These are phyloP conservation scores for Cuculus canorus DNA, from an alignment of 2,797 vertebrate species.

Conservation along the genomic window DNA sequence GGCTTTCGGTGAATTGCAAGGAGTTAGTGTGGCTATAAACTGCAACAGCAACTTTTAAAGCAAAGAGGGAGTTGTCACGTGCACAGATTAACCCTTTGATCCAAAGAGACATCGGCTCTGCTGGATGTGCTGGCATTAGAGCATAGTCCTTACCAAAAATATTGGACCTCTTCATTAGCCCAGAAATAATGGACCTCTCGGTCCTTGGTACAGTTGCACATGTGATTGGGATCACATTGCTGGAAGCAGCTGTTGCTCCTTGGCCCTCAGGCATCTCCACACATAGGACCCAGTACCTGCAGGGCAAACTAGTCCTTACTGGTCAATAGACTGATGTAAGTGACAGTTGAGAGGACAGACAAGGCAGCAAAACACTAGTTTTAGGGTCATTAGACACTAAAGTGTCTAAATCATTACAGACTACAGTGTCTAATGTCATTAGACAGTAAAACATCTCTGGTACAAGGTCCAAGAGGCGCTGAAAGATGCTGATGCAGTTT, in stretches of 20 bases:
- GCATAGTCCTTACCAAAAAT: background rate
- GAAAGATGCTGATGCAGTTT: background rate
- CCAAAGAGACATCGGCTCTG: background rate
- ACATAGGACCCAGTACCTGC: background rate
- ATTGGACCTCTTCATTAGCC: background rate
- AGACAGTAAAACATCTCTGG: background rate
- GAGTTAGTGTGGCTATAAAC: background rate
- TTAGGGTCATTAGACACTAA: too few relatives aligned
- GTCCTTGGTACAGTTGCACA: fast-evolving
- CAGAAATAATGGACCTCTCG: background rate
- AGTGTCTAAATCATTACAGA: too few relatives aligned
- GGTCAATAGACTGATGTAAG: background rate
- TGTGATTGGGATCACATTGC: background rate
- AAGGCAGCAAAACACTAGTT: background rate
- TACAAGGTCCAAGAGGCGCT: background rate
- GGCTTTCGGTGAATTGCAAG: background rate
- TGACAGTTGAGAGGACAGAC: background rate
- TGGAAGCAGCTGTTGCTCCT: background rate
- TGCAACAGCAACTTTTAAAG: background rate
- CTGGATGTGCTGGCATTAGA: background rate
- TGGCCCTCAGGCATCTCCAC: background rate
- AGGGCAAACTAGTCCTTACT: background rate
- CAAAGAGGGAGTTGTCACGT: background rate
- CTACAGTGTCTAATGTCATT: too few relatives aligned
- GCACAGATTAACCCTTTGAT: background rate